Conservation (phyloP, 2,888 invertebrate genomes). For the Orthosia gracilis region DNA sequence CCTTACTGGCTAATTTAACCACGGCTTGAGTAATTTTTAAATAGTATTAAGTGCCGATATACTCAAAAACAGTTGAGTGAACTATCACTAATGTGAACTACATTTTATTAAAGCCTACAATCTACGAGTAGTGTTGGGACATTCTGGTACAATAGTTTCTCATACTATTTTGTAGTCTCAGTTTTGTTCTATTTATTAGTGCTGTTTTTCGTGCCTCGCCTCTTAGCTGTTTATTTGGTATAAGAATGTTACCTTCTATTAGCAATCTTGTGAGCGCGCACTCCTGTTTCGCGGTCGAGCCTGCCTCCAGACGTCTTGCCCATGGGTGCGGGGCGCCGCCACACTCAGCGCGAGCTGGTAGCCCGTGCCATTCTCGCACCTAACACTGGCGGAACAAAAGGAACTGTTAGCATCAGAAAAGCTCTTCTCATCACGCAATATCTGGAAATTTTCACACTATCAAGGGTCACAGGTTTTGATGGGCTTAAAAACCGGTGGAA, state of each 20-base stretch:
- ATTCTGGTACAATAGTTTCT: neutral
- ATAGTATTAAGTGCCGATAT: neutral
- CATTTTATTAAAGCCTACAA: neutral
- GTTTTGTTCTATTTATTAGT: neutral
- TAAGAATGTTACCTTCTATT: conserved; percentile 78
- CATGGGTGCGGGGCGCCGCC: conserved; percentile 82
- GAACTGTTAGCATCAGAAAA: neutral
- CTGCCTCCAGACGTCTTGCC: conserved; percentile 89
- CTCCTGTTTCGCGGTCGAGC: conserved; percentile 78
- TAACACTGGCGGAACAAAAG: conserved; percentile 65
- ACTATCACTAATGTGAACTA: neutral
- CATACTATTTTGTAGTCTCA: neutral
- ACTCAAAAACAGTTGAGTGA: neutral
- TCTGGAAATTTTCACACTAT: neutral
- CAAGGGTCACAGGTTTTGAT: neutral
- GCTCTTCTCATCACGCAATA: too few species aligned
- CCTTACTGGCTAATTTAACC: neutral
- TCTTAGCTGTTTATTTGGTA: neutral
- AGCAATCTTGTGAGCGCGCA: conserved; percentile 84
- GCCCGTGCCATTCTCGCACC: conserved; percentile 67
- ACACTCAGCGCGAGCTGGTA: conserved; percentile 73
- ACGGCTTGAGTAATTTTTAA: neutral
- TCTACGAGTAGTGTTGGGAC: neutral
- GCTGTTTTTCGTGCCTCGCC: neutral
- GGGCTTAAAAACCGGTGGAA: neutral